A percentile compares a stretch with the other conserved stretches of the same genome.
Evolutionary conservation across 1,140 invertebrate species (phyloP).

Genomic region (Drosophila pectinifera): DNA sequence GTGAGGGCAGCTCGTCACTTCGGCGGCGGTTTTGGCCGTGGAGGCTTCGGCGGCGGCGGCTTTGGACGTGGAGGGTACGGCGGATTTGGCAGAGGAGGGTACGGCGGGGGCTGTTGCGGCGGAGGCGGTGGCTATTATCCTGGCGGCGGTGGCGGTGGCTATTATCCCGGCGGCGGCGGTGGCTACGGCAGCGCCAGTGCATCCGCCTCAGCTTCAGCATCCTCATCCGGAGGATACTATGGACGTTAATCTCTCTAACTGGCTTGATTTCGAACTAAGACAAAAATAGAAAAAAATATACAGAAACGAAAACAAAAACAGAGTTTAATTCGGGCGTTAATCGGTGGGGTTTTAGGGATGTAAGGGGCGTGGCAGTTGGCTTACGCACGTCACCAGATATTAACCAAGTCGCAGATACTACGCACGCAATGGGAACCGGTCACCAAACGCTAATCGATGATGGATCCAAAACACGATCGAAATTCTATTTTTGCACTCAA

Average conservation of each 20-base stretch:
- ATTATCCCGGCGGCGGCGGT: slow-evolving; percentile 25
- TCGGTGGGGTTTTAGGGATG: neutral
- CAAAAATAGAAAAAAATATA: slow-evolving; percentile 18
- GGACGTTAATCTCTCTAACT: slow-evolving; percentile 27
- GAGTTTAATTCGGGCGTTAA: slow-evolving; percentile 18
- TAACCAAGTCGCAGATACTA: slow-evolving; percentile 2
- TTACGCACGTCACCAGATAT: slow-evolving; percentile 36
- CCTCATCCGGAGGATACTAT: slow-evolving; percentile 38
- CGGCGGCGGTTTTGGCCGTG: slow-evolving; percentile 36
- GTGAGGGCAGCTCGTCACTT: slow-evolving; percentile 44
- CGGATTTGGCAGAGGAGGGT: slow-evolving; percentile 7
- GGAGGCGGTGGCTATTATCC: slow-evolving; percentile 38
- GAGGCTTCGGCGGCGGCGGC: slow-evolving; percentile 32
- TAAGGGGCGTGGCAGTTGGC: slow-evolving; percentile 5
- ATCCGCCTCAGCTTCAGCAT: slow-evolving; percentile 57
- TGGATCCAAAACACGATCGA: neutral
- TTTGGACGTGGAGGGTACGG: slow-evolving; percentile 6
- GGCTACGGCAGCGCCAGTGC: slow-evolving; percentile 31
- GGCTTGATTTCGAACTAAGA: neutral
- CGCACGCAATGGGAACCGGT: slow-evolving; percentile 24
- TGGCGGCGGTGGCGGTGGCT: slow-evolving; percentile 38
- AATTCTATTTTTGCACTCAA: slow-evolving; percentile 25
- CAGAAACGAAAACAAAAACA: slow-evolving; percentile 12
- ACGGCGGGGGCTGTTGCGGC: slow-evolving; percentile 23
- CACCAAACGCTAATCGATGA: slow-evolving; percentile 19